A percentile compares a stretch with the other conserved stretches of the same genome.
These are phyloP conservation scores for Parapsyche elsis DNA, from an alignment of 1,140 invertebrate species.

Conservation along the genomic window DNA sequence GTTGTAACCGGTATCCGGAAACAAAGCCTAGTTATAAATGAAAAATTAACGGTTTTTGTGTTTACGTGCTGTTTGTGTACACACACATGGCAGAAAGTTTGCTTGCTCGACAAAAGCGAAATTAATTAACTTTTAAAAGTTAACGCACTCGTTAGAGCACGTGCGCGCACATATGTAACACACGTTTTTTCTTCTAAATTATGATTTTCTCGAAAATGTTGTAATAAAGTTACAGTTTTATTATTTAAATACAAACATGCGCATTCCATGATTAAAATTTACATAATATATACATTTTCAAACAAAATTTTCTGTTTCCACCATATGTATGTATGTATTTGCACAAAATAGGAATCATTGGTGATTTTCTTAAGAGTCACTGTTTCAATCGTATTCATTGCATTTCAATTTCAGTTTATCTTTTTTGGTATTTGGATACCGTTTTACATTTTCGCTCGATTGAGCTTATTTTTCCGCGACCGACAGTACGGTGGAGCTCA, in stretches of 20 bases:
- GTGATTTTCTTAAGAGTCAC: too few relatives aligned
- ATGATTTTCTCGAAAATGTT: too few relatives aligned
- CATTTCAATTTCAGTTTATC: too few relatives aligned
- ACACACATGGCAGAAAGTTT: background rate
- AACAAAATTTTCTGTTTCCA: too few relatives aligned
- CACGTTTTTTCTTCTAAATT: too few relatives aligned
- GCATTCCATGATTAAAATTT: too few relatives aligned
- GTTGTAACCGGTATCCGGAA: conserved; percentile 26
- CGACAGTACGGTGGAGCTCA: background rate
- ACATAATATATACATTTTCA: too few relatives aligned
- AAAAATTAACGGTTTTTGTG: conserved; percentile 33
- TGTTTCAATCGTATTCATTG: too few relatives aligned
- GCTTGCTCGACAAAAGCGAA: background rate
- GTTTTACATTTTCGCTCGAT: background rate
- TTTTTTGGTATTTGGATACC: background rate
- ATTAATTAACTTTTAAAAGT: conserved; percentile 31
- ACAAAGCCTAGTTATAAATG: conserved; percentile 35
- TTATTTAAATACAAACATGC: too few relatives aligned
- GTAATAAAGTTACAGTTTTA: too few relatives aligned
- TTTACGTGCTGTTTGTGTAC: conserved; percentile 11
- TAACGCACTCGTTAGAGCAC: background rate
- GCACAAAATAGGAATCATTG: too few relatives aligned
- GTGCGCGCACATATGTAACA: background rate
- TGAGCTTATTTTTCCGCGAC: background rate
- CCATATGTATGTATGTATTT: too few relatives aligned